A percentile compares a stretch with the other conserved stretches of the same genome.
Conservation (phyloP, 2,888 invertebrate genomes). For the Nomada fabriciana region DNA sequence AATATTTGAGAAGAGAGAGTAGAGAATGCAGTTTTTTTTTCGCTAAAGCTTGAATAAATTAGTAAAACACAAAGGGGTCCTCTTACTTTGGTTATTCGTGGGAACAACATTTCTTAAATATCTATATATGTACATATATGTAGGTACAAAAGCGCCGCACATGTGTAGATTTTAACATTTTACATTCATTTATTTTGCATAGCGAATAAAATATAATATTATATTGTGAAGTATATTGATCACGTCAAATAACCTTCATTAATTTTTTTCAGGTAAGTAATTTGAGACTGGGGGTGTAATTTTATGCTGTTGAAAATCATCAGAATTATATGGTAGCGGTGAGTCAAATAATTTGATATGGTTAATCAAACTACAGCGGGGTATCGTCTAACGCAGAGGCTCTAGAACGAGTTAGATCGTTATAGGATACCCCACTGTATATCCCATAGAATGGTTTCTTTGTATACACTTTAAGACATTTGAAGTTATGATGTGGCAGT, state of each 20-base stretch:
- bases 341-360: background rate
- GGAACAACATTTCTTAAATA: background rate
- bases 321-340: background rate
- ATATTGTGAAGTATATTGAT: background rate
- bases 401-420: too few relatives aligned
- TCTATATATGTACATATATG: too few relatives aligned
- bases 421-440: too few relatives aligned
- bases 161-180: too few relatives aligned
- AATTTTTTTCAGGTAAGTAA: background rate
- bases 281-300: background rate
- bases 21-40: conserved; percentile 6
- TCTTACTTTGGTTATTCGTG: background rate
- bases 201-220: too few relatives aligned
- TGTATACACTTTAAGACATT: too few relatives aligned
- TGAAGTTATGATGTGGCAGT: too few relatives aligned
- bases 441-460: too few relatives aligned
- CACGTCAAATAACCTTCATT: background rate
- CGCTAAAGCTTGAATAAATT: background rate
- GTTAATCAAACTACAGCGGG: background rate
- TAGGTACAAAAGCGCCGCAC: too few relatives aligned
- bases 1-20: conserved; percentile 11
- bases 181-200: too few relatives aligned
- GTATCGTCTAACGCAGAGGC: too few relatives aligned
- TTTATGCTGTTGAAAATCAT: background rate
- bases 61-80: background rate